These are phyloP conservation scores for Holcopasites calliopsidis DNA, from an alignment of 1,140 invertebrate genomes.

Conservation along the genomic window DNA sequence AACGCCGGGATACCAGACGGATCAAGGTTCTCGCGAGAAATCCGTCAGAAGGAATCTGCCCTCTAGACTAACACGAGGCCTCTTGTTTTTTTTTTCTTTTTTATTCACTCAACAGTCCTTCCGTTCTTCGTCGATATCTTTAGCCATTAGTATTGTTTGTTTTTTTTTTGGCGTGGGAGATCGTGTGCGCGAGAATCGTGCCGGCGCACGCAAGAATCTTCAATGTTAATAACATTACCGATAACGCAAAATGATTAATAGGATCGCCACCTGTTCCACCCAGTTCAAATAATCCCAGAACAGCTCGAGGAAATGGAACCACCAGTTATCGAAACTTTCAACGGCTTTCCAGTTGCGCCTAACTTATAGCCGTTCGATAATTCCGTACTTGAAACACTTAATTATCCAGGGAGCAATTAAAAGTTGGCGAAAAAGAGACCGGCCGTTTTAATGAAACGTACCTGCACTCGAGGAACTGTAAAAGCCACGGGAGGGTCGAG, in stretches of 20 bases:
- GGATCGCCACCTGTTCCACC: too few relatives aligned
- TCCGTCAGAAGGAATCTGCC: conserved; percentile 11
- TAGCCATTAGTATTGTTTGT: too few relatives aligned
- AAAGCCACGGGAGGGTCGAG: too few relatives aligned
- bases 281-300: too few relatives aligned
- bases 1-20: conserved; percentile 34
- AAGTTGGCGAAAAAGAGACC: background rate
- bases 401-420: conserved; percentile 4
- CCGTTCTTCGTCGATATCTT: too few relatives aligned
- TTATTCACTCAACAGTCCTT: too few relatives aligned
- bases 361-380: background rate
- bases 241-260: too few relatives aligned
- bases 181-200: too few relatives aligned
- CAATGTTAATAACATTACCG: too few relatives aligned
- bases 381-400: background rate
- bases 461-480: background rate
- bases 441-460: conserved; percentile 5
- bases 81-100: background rate
- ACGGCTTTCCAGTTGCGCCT: background rate
- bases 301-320: background rate
- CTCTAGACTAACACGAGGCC: background rate
- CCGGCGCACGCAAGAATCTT: too few relatives aligned
- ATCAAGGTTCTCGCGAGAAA: conserved; percentile 48
- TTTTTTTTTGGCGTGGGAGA: too few relatives aligned
- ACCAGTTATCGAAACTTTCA: background rate